A percentile compares a stretch with the other conserved stretches of the same genome.
Conservation (phyloP, 2,888 invertebrate genomes). For the Drosophila planitibia region DNA sequence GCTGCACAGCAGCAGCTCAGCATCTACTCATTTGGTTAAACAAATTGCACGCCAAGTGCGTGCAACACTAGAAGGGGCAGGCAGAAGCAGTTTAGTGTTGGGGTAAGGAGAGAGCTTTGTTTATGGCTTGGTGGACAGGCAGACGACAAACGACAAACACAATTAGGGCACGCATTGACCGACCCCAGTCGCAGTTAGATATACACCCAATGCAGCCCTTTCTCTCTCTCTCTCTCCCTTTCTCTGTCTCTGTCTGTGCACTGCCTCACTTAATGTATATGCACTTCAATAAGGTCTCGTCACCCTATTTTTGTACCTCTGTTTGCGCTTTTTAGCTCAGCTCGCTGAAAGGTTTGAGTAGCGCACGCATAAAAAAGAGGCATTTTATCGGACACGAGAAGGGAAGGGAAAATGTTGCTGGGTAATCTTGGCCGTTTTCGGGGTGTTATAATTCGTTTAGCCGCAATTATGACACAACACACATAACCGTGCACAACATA, state of each 20-base stretch:
- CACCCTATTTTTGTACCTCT: slow-evolving; percentile 55
- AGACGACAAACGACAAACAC: slow-evolving; percentile 38
- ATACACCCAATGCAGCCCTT: slow-evolving; percentile 3
- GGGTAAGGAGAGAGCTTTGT: background rate
- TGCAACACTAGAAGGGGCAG: background rate
- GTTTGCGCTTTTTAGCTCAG: slow-evolving; percentile 62
- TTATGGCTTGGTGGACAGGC: background rate
- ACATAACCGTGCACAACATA: slow-evolving; percentile 48
- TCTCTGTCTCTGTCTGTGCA: slow-evolving; percentile 7
- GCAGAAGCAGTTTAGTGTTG: background rate
- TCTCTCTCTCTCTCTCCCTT: background rate
- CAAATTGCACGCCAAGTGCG: slow-evolving; percentile 71
- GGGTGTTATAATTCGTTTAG: slow-evolving; percentile 82
- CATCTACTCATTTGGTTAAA: slow-evolving; percentile 64
- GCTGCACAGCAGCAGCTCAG: slow-evolving; percentile 30
- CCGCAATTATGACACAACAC: slow-evolving; percentile 80
- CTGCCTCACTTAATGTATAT: slow-evolving; percentile 18
- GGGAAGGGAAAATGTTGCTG: slow-evolving; percentile 4
- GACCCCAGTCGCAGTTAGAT: slow-evolving; percentile 36
- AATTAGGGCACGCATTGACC: slow-evolving; percentile 70
- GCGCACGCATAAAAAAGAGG: slow-evolving; percentile 55
- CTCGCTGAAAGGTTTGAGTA: slow-evolving; percentile 64
- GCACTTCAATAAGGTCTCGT: slow-evolving; percentile 27
- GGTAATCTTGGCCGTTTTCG: slow-evolving; percentile 55
- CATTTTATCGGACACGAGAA: slow-evolving; percentile 12